phyloP scores from a whole-genome alignment of 2,113 vertebrate genomes.

The Calyptomena viridis region DNA sequence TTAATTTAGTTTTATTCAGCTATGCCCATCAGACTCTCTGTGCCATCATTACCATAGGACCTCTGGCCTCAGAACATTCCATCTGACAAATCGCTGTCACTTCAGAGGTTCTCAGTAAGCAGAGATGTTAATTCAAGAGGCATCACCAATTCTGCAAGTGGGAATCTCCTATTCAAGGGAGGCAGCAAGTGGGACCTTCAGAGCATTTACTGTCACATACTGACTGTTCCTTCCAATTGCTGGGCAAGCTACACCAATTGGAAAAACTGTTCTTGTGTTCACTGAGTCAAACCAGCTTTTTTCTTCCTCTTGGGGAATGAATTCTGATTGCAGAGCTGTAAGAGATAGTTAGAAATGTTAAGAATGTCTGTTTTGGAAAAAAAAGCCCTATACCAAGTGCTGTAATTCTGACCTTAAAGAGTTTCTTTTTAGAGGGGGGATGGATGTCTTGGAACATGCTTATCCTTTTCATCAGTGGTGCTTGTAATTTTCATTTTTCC shows the following conservation, averaged over 20 bases:
- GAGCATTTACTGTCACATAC: background rate
- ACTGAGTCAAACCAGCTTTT: background rate
- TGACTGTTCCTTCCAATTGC: background rate
- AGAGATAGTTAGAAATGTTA: background rate
- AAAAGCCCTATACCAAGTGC: fast-evolving
- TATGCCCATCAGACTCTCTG: background rate
- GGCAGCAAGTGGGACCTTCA: background rate
- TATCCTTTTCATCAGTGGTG: background rate
- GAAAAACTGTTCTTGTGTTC: background rate
- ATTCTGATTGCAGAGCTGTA: background rate
- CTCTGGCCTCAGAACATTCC: background rate
- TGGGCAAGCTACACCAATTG: background rate
- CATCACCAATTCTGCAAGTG: background rate
- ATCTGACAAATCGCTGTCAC: background rate
- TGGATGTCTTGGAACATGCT: background rate
- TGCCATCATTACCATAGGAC: background rate
- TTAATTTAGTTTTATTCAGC: background rate
- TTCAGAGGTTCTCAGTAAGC: background rate
- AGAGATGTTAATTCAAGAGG: background rate
- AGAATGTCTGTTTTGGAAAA: background rate
- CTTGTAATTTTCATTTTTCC: background rate
- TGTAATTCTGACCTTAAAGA: background rate
- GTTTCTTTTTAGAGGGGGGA: background rate
- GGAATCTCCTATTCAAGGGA: background rate
- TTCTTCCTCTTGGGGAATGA: background rate